Percentiles rank a stretch among this genome's conserved stretches.
These are phyloP conservation scores for Triplophysa dalaica DNA, from an alignment of 2,113 vertebrate genomes.

Conservation along the genomic window DNA sequence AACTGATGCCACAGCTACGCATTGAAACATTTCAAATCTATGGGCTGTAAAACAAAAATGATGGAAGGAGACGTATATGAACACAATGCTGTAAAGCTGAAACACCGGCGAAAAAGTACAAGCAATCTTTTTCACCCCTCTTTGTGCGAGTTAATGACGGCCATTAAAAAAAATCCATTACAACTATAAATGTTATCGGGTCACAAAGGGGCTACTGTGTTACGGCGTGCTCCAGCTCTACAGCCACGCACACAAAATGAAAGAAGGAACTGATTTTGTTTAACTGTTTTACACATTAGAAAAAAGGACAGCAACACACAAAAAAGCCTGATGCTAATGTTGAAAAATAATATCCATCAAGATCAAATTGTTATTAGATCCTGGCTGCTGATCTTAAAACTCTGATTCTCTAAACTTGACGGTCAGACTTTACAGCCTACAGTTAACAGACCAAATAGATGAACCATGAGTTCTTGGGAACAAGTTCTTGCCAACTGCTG, in stretches of 20 bases:
- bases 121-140: slow-evolving; percentile 72
- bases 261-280: slow-evolving; percentile 10
- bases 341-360: not conserved
- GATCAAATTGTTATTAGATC: not conserved
- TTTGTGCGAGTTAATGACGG: slow-evolving; percentile 75
- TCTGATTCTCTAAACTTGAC: not conserved
- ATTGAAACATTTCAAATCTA: slow-evolving; percentile 64
- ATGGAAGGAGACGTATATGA: slow-evolving; percentile 75
- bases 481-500: not conserved
- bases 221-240: slow-evolving; percentile 32
- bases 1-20: slow-evolving; percentile 59
- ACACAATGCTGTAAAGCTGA: slow-evolving; percentile 81
- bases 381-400: not conserved
- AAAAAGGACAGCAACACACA: not conserved
- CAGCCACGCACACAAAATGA: slow-evolving; percentile 15
- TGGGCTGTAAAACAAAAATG: slow-evolving; percentile 72
- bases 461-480: not conserved
- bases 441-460: not conserved
- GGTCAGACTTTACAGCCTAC: not conserved
- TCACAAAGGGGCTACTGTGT: slow-evolving; percentile 65
- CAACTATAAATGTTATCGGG: slow-evolving; percentile 83
- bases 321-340: not conserved
- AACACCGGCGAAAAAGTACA: slow-evolving; percentile 77
- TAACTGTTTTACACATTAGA: not conserved
- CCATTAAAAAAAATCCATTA: slow-evolving; percentile 84